Evolutionary conservation across 2,888 invertebrate genomes (phyloP), one percentile per base, ranked within the genome.

Genomic region (Tipula confusa): DNA sequence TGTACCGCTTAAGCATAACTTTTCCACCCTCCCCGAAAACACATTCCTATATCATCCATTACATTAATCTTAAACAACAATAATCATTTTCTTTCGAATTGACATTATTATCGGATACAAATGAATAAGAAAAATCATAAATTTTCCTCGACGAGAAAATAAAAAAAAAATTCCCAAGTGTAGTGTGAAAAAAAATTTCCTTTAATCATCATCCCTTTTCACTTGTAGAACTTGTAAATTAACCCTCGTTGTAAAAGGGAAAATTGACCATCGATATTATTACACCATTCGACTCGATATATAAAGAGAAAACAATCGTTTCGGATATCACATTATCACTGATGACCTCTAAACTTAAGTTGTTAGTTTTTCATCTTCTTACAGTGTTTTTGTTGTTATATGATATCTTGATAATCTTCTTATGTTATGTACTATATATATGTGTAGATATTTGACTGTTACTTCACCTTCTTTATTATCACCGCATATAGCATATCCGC

Each of bases 71-170:
- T 64, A 64, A 64, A 64, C 64, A 64, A 64, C 24, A 64, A 64
- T 64, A 64, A 64, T 64, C 64, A 64, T 64, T 64, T 64, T 64
- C 64, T 64, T 64, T 64, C 9, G 24, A 64, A 64, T 64, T 64
- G 64, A 64, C 64, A 64, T 64, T 18, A 64, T 64, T 64, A 64
- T 64, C 64, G 64, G 64, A 64, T 64, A 64, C 64, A 64, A 64
- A 64, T 64, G 64, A 64, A 64, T 64, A 64, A 64, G 64, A 64
- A 64, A 64, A 64, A 64, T 64, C 64, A 64, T 64, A 64, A 64
- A 64, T 64, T 64, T 64, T 64, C 64, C 64, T 9, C 24, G 24
- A 15, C 64, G 7, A 64, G n/a, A 11, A n/a, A n/a, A n/a, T n/a
- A n/a, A n/a, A n/a, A n/a, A n/a, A 64, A 24, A 64, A 64, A 64